Percentiles rank a stretch among this genome's conserved stretches.
phyloP scores from a whole-genome alignment of 2,888 invertebrate genomes.

The Hyposoter dolosus region DNA sequence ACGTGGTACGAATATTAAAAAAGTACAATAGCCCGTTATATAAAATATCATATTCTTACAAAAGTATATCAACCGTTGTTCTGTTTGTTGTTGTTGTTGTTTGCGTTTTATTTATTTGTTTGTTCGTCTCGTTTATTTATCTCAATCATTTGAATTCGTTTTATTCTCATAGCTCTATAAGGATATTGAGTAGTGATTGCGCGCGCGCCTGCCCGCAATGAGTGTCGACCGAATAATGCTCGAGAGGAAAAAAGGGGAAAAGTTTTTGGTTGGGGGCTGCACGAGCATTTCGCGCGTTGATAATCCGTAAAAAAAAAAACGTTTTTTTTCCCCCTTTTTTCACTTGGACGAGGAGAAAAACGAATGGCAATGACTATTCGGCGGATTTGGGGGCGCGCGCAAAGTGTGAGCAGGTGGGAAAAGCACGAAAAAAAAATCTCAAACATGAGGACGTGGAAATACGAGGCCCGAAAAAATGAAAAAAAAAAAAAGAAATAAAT shows the following conservation, averaged over 20 bases:
- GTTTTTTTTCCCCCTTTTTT: not conserved
- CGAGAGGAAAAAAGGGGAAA: not conserved
- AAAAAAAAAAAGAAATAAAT: conserved; percentile 35
- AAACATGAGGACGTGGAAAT: conserved; percentile 54
- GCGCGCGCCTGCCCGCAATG: not conserved
- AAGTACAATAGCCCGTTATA: conserved; percentile 85
- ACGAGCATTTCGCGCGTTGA: too few species aligned
- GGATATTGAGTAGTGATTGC: conserved; percentile 55
- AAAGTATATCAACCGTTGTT: conserved; percentile 77
- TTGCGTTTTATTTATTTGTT: conserved; percentile 61
- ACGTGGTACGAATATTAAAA: conserved; percentile 82
- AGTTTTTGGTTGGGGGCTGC: not conserved
- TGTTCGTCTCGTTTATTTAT: conserved; percentile 50
- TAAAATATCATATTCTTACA: conserved; percentile 84
- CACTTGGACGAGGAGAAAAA: conserved; percentile 5
- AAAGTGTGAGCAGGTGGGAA: not conserved
- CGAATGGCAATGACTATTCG: not conserved
- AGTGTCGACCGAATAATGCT: not conserved
- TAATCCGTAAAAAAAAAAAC: not conserved
- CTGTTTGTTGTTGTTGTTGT: conserved; percentile 5
- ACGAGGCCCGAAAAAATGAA: conserved; percentile 54
- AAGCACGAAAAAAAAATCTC: not conserved
- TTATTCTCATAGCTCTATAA: conserved; percentile 62
- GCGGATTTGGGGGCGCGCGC: not conserved
- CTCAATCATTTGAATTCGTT: conserved; percentile 14